Conservation (phyloP, 2,113 vertebrate genomes). For the Cricetomys ansorgei region DNA sequence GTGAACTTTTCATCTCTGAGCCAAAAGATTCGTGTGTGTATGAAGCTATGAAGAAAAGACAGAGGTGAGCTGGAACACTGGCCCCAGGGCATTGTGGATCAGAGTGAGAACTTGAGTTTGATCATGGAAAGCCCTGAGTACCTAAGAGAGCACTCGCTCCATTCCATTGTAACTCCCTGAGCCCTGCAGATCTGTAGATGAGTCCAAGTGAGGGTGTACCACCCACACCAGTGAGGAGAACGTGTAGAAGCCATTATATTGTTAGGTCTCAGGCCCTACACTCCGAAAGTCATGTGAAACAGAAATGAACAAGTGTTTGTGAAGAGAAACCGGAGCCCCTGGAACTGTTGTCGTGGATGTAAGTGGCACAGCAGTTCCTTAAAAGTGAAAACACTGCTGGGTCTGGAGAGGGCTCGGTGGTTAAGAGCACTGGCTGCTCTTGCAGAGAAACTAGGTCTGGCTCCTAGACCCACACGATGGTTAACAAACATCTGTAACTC, state of each 20-base stretch:
- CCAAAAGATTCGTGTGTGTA: neutral
- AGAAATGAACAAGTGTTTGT: neutral
- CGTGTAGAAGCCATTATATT: neutral
- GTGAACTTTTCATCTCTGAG: neutral
- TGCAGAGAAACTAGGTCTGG: neutral
- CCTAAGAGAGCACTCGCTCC: neutral
- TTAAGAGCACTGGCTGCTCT: neutral
- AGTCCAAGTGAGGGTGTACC: neutral
- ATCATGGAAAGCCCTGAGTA: neutral
- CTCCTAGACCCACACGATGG: neutral
- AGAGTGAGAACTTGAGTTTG: neutral
- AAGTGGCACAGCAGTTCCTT: neutral
- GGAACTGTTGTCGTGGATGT: neutral
- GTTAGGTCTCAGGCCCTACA: neutral
- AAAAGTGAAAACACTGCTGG: neutral
- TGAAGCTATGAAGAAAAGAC: neutral
- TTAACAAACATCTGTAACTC: neutral
- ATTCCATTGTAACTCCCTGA: neutral
- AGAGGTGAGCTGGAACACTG: neutral
- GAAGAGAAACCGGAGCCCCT: neutral
- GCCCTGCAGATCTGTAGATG: neutral
- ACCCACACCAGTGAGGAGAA: neutral
- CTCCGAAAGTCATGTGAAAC: slow-evolving; percentile 22
- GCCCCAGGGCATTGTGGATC: neutral
- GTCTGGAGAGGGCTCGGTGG: neutral